Percentiles rank a stretch among this genome's conserved stretches.
Conservation (phyloP, 2,113 vertebrate species). For the Epinephelus fuscoguttatus region DNA sequence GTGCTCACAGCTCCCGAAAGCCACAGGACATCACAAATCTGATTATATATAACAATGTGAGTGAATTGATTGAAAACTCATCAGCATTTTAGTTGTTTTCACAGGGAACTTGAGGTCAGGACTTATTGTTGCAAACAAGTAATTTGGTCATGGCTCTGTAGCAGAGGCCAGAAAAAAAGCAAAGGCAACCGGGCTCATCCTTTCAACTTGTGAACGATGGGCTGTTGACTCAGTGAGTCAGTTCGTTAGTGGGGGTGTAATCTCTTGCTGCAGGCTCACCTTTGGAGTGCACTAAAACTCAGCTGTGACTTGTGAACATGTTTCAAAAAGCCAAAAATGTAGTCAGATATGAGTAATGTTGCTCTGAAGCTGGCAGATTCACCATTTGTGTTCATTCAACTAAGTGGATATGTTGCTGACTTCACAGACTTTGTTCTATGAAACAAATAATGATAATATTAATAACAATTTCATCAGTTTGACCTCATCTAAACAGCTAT, state of each 20-base stretch:
- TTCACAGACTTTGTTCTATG: neutral
- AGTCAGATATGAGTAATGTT: slow-evolving; percentile 6
- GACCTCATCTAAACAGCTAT: neutral
- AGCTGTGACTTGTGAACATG: slow-evolving; percentile 25
- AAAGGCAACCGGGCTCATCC: neutral
- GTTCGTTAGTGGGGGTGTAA: slow-evolving; percentile 30
- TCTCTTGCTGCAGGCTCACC: slow-evolving; percentile 34
- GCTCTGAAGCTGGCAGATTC: slow-evolving; percentile 6
- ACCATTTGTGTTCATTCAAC: neutral
- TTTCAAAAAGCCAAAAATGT: slow-evolving; percentile 10
- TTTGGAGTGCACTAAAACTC: slow-evolving; percentile 24
- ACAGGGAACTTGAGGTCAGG: neutral
- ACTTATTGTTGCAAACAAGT: slow-evolving; percentile 3
- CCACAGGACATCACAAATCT: neutral
- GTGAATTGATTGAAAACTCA: neutral
- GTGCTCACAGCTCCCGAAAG: neutral
- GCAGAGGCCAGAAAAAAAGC: neutral
- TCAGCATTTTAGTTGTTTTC: neutral
- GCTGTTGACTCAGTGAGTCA: slow-evolving; percentile 44
- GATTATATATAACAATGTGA: neutral
- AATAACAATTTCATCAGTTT: neutral
- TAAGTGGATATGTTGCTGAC: neutral
- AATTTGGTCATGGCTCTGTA: neutral
- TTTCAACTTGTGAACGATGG: slow-evolving; percentile 21
- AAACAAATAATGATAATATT: neutral